Conservation (phyloP, 1,140 invertebrate genomes). For the Drosophila sucinea region DNA sequence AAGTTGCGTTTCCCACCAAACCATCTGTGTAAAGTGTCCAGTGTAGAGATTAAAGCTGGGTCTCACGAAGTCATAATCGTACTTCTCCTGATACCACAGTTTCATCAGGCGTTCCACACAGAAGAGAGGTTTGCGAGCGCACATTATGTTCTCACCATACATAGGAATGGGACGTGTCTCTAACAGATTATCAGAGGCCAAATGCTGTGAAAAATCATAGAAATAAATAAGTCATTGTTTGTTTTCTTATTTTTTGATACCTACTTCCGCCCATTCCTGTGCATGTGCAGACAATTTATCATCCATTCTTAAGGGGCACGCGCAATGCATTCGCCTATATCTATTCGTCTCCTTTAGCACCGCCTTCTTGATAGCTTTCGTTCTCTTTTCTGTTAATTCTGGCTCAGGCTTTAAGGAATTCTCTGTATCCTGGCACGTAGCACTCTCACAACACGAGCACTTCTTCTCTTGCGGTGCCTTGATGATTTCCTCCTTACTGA, state of each 20-base stretch:
- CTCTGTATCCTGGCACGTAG: background rate
- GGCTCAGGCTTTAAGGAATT: background rate
- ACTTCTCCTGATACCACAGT: constrained; percentile 86
- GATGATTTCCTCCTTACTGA: background rate
- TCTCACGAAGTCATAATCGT: constrained; percentile 84
- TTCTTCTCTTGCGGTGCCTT: background rate
- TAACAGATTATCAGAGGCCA: background rate
- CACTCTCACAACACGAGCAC: background rate
- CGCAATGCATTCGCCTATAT: constrained; percentile 42
- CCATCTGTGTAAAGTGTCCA: constrained; percentile 88
- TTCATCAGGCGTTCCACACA: constrained; percentile 17
- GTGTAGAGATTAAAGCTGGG: constrained; percentile 87
- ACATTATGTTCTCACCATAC: constrained; percentile 24
- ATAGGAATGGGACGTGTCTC: constrained; percentile 13
- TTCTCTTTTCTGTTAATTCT: background rate
- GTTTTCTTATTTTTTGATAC: background rate
- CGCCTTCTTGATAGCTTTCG: background rate
- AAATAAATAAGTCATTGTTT: background rate
- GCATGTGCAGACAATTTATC: constrained; percentile 22
- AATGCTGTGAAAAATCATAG: background rate
- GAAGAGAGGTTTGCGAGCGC: constrained; percentile 15
- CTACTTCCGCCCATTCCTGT: constrained; percentile 36
- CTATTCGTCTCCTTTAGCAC: constrained; percentile 36
- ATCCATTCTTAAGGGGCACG: constrained; percentile 28
- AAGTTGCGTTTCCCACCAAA: constrained; percentile 88